A percentile compares a stretch with the other conserved stretches of the same genome.
Conservation (phyloP, 2,113 vertebrate species). For the Ploceus nigricollis region DNA sequence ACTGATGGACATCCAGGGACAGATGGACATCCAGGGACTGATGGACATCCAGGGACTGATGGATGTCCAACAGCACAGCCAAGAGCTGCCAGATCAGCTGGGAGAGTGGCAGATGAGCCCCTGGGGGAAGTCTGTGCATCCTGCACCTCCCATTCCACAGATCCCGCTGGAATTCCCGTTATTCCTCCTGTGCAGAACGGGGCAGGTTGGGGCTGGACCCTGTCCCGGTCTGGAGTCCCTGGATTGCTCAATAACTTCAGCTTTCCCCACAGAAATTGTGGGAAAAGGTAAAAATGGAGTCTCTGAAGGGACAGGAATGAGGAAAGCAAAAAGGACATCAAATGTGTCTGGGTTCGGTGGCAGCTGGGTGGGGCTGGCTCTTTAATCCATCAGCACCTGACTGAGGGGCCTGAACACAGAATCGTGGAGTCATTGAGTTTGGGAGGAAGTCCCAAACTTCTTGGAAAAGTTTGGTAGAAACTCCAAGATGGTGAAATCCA, state of each 20-base stretch:
- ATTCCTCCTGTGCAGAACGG: rapidly evolving
- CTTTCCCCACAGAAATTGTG: background rate
- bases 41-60: background rate
- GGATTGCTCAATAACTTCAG: background rate
- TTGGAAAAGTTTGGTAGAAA: rapidly evolving
- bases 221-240: background rate
- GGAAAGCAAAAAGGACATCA: background rate
- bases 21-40: too few species aligned
- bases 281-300: background rate
- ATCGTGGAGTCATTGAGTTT: rapidly evolving
- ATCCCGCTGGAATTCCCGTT: background rate
- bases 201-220: background rate
- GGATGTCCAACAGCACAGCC: background rate
- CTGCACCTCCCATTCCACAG: background rate
- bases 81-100: background rate
- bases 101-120: background rate
- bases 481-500: background rate
- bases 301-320: background rate
- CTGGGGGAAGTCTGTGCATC: background rate
- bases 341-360: rapidly evolving
- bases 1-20: background rate
- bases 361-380: background rate
- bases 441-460: background rate
- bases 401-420: background rate
- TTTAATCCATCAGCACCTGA: background rate